Conservation (phyloP, 2,888 invertebrate genomes). For the Acleris holmiana region DNA sequence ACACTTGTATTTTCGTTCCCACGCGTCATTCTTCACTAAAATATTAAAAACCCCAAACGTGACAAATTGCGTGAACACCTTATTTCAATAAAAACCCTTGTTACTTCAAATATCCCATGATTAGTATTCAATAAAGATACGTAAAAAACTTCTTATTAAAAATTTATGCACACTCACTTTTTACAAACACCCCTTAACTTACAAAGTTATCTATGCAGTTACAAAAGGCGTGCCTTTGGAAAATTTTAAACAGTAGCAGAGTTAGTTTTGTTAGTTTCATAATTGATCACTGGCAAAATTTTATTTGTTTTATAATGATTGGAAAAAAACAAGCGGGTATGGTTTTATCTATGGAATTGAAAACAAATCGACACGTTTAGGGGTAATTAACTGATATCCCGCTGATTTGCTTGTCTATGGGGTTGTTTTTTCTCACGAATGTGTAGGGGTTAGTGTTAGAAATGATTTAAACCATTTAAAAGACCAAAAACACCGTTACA, state of each 20-base stretch:
- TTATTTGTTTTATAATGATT: slow-evolving; percentile 15
- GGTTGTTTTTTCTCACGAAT: slow-evolving; percentile 9
- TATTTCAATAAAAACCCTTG: slow-evolving; percentile 3
- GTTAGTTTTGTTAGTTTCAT: background rate
- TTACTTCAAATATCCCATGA: slow-evolving; percentile 13
- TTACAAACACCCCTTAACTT: slow-evolving; percentile 12
- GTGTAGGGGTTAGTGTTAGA: background rate
- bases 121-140: slow-evolving; percentile 6
- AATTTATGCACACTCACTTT: slow-evolving; percentile 28
- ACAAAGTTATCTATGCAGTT: slow-evolving; percentile 13
- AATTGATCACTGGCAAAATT: background rate
- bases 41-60: slow-evolving; percentile 3
- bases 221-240: background rate
- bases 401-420: slow-evolving; percentile 2
- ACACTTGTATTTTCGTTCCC: background rate
- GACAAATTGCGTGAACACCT: slow-evolving; percentile 22
- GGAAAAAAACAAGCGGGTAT: slow-evolving; percentile 23
- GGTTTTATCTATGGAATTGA: slow-evolving; percentile 29
- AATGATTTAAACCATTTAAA: no score
- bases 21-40: background rate
- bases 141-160: slow-evolving; percentile 7
- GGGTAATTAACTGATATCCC: slow-evolving; percentile 24
- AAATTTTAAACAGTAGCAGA: background rate
- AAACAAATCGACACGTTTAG: slow-evolving; percentile 37
- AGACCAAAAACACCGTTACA: no score